A percentile compares a stretch with the other conserved stretches of the same genome.
phyloP scores from a whole-genome alignment of 1,140 invertebrate species.

The Epicauta chinensis region DNA sequence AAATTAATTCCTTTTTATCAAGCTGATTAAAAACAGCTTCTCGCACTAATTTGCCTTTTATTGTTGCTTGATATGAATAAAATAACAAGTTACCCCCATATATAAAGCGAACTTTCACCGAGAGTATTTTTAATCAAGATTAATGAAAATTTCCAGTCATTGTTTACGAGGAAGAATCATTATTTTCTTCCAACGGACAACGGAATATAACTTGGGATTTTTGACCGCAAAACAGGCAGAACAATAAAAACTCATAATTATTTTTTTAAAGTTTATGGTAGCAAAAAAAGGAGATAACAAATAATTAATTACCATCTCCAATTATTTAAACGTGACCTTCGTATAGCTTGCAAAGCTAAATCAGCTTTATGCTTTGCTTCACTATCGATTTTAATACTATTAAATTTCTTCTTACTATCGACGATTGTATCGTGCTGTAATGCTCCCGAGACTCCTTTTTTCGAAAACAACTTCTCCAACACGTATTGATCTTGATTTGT shows the following conservation, averaged over 20 bases:
- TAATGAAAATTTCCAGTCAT: no score
- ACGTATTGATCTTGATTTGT: slow-evolving; percentile 49
- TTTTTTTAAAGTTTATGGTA: no score
- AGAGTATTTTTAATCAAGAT: no score
- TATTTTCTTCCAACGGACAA: background rate
- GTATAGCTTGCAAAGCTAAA: slow-evolving; percentile 48
- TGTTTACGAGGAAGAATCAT: background rate
- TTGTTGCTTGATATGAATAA: slow-evolving; percentile 6
- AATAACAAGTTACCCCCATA: slow-evolving; percentile 2
- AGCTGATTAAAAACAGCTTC: background rate
- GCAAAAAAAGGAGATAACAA: background rate
- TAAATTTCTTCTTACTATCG: slow-evolving; percentile 42
- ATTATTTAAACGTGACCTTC: slow-evolving; percentile 46
- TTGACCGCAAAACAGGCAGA: no score
- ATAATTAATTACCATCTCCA: slow-evolving; percentile 34
- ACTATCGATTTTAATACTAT: slow-evolving; percentile 44
- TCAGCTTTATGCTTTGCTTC: slow-evolving; percentile 48
- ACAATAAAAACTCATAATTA: no score
- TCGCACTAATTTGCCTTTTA: background rate
- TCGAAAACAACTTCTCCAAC: slow-evolving; percentile 52
- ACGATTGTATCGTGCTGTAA: slow-evolving; percentile 53
- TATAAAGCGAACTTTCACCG: background rate
- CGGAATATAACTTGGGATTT: no score
- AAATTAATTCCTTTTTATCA: background rate
- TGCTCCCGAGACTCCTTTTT: slow-evolving; percentile 48